phyloP scores from a whole-genome alignment of 2,797 vertebrate genomes.

The Spheniscus humboldti region DNA sequence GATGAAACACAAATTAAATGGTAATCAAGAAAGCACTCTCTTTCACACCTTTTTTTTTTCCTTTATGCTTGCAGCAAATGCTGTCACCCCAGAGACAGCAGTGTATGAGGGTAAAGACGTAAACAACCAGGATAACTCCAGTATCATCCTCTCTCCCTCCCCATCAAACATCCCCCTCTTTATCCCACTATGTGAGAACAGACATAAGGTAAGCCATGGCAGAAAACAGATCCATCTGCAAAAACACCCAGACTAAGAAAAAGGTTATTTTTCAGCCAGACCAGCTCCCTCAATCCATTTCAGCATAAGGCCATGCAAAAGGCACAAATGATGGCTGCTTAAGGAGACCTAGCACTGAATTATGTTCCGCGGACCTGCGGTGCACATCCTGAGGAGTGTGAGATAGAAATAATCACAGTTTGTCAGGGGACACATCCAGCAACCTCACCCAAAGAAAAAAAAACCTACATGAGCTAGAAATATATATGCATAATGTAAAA shows the following conservation, averaged over 20 bases:
- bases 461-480: neutral
- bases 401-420: neutral
- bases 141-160: neutral
- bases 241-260: neutral
- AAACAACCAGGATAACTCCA: neutral
- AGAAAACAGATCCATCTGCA: neutral
- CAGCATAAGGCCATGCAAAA: neutral
- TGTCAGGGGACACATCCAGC: neutral
- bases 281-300: neutral
- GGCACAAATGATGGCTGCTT: neutral
- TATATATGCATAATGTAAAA: neutral
- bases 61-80: neutral
- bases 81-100: neutral
- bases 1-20: neutral
- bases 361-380: rapidly evolving
- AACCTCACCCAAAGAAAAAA: neutral
- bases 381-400: neutral
- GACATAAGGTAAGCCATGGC: neutral
- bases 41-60: neutral
- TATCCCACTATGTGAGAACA: neutral
- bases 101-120: neutral
- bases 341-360: neutral
- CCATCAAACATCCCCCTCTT: neutral
- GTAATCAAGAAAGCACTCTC: neutral
- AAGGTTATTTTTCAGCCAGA: neutral